Conservation (phyloP, 53 echinoderm and acorn worm species). For the Antedon mediterranea region DNA sequence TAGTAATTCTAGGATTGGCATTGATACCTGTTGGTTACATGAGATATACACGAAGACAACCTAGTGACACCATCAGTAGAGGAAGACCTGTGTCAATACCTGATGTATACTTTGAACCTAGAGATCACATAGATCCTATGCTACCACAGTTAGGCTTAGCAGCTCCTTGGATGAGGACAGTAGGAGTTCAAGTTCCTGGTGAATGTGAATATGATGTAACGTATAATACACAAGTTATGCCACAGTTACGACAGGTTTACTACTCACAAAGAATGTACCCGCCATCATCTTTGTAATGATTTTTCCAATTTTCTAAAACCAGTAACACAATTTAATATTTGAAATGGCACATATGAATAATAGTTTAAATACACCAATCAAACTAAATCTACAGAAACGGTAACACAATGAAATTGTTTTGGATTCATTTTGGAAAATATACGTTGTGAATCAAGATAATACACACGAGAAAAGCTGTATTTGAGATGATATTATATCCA, state of each 20-base stretch:
- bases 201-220: background rate
- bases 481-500: too few relatives aligned
- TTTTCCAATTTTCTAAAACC: background rate
- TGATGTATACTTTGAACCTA: background rate
- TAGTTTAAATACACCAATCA: too few relatives aligned
- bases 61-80: background rate
- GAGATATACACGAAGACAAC: background rate
- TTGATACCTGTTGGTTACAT: background rate
- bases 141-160: background rate
- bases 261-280: background rate
- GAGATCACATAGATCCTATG: background rate
- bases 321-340: background rate
- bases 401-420: too few relatives aligned
- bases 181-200: background rate
- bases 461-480: too few relatives aligned
- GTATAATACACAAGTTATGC: background rate
- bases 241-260: background rate
- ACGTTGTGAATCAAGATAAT: too few relatives aligned
- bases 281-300: background rate
- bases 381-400: too few relatives aligned
- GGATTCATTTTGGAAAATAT: too few relatives aligned
- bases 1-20: background rate
- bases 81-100: background rate
- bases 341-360: too few relatives aligned
- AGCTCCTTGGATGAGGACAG: slow-evolving; percentile 1